A percentile compares a stretch with the other conserved stretches of the same genome.
Evolutionary conservation across 2,113 vertebrate genomes (phyloP).

Genomic region (Anguilla japonica): DNA sequence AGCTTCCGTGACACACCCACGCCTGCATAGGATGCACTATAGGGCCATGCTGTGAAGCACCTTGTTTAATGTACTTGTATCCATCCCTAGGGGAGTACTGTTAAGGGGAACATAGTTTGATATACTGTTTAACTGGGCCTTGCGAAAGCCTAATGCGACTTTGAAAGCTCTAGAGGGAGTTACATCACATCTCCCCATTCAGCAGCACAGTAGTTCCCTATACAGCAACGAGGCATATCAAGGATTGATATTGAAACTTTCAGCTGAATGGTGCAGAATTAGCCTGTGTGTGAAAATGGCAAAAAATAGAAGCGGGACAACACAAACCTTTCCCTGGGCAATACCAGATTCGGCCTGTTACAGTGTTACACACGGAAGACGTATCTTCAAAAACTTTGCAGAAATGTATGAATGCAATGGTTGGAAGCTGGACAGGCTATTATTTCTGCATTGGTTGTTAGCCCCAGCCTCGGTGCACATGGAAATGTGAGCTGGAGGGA

Average conservation of each 20-base stretch:
- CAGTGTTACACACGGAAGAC: too few relatives aligned
- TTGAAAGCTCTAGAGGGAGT: neutral
- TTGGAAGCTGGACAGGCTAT: too few relatives aligned
- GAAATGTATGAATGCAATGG: too few relatives aligned
- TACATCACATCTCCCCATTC: neutral
- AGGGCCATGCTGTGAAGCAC: neutral
- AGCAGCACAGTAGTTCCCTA: neutral
- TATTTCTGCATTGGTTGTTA: too few relatives aligned
- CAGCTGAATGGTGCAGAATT: neutral
- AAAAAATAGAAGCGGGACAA: neutral
- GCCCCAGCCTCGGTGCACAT: too few relatives aligned
- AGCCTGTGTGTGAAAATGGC: neutral
- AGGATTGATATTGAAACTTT: neutral
- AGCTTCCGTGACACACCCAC: neutral
- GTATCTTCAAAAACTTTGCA: too few relatives aligned
- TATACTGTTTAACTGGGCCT: neutral
- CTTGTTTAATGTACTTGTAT: neutral
- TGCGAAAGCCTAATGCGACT: neutral
- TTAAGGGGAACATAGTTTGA: neutral
- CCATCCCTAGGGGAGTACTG: neutral
- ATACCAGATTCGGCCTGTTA: neutral
- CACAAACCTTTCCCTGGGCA: neutral
- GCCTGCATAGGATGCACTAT: neutral
- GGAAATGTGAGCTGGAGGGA: neutral
- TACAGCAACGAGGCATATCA: neutral